A percentile compares a stretch with the other conserved stretches of the same genome.
Conservation (phyloP, 2,888 invertebrate species). For the Plebejus anna region DNA sequence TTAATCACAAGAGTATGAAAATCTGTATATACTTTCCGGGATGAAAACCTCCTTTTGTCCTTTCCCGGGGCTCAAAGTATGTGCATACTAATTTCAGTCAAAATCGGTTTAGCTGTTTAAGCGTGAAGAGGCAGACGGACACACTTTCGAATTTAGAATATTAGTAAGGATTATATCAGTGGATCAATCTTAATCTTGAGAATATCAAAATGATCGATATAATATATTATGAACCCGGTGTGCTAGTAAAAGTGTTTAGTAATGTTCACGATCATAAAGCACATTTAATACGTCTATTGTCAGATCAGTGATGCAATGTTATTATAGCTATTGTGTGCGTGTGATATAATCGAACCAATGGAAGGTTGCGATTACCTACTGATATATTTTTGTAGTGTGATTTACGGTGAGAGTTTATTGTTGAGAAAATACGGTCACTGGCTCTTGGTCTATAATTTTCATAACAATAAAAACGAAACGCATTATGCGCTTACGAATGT, state of each 20-base stretch:
- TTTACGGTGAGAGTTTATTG: slow-evolving; percentile 32
- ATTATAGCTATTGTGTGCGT: slow-evolving; percentile 35
- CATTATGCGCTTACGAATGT: background rate
- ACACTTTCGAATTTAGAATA: too few relatives aligned
- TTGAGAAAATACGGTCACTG: slow-evolving; percentile 15
- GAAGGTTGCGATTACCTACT: slow-evolving; percentile 34
- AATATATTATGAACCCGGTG: background rate
- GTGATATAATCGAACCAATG: slow-evolving; percentile 40
- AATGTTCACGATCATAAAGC: slow-evolving; percentile 15
- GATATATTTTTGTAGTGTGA: slow-evolving; percentile 36
- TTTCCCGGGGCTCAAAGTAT: too few relatives aligned
- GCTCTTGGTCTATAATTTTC: slow-evolving; percentile 2
- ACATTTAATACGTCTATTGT: slow-evolving; percentile 33
- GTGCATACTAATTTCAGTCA: too few relatives aligned
- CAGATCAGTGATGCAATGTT: slow-evolving; percentile 39
- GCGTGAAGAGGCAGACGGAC: too few relatives aligned
- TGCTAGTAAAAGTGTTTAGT: slow-evolving; percentile 19
- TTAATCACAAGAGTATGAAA: too few relatives aligned
- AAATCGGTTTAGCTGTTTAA: too few relatives aligned
- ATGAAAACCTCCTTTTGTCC: too few relatives aligned
- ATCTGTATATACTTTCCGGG: too few relatives aligned
- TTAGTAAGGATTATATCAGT: background rate
- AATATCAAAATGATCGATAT: too few relatives aligned
- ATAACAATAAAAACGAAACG: background rate
- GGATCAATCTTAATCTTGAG: background rate